Percentiles rank a stretch among this genome's conserved stretches.
Conservation (phyloP, 2,113 vertebrate genomes). For the Narcine bancroftii region DNA sequence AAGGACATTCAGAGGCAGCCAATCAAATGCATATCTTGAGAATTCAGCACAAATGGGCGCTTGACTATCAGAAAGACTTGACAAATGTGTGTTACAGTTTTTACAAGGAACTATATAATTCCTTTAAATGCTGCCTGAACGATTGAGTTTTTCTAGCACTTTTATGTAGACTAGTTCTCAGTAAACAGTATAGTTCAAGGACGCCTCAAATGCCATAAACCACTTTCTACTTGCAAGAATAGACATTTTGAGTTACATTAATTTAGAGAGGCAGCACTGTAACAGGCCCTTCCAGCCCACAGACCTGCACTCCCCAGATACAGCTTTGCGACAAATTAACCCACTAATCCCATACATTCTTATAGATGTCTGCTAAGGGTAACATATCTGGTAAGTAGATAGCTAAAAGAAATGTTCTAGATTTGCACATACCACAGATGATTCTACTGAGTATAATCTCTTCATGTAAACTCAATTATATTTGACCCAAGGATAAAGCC, state of each 20-base stretch:
- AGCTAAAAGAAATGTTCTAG: background rate
- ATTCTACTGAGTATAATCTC: background rate
- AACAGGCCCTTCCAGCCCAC: no score
- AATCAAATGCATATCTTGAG: background rate
- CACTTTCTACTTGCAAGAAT: background rate
- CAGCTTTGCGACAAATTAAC: no score
- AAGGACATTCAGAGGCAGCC: background rate
- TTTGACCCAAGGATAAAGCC: background rate
- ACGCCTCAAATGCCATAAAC: background rate
- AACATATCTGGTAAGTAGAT: background rate
- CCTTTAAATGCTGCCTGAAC: no score
- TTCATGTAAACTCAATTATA: background rate
- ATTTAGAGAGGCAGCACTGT: no score
- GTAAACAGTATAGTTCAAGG: background rate
- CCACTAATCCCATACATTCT: no score
- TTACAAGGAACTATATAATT: no score
- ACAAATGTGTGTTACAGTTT: background rate
- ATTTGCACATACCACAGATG: background rate
- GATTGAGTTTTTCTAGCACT: no score
- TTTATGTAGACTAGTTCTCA: no score
- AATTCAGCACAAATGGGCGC: background rate
- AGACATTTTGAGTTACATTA: background rate
- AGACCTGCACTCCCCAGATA: no score
- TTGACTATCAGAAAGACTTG: background rate
- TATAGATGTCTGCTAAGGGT: background rate